phyloP scores from a whole-genome alignment of 2,888 invertebrate genomes.

The Leuctra nigra region DNA sequence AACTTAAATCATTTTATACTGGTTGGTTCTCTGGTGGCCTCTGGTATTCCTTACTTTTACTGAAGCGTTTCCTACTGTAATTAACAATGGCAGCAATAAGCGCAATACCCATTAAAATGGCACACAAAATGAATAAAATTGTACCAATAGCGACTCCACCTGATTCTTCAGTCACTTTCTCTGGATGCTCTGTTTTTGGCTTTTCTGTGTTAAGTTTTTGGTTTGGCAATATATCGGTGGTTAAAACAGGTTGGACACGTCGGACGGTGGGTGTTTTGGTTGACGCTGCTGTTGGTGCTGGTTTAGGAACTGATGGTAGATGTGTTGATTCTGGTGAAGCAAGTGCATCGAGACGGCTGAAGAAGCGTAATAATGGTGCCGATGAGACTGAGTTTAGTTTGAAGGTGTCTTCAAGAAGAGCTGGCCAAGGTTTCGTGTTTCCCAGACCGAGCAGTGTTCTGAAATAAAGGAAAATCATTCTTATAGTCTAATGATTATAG shows the following conservation, averaged over 20 bases:
- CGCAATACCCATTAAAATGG: too few species aligned
- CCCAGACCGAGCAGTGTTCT: conserved; percentile 52
- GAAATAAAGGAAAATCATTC: conserved; percentile 35
- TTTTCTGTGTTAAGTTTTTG: not conserved
- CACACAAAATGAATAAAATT: too few species aligned
- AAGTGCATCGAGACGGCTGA: conserved; percentile 30
- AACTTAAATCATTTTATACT: not conserved
- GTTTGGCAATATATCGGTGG: not conserved
- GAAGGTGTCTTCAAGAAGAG: conserved; percentile 46
- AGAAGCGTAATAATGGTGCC: conserved; percentile 49
- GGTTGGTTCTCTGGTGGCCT: too few species aligned
- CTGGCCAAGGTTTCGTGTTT: conserved; percentile 44
- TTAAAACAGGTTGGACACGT: not conserved
- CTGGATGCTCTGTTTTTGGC: not conserved
- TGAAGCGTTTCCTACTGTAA: not conserved
- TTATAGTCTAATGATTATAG: too few species aligned
- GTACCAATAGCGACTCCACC: not conserved
- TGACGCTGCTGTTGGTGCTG: not conserved
- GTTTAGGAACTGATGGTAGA: not conserved
- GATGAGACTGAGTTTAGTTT: conserved; percentile 45
- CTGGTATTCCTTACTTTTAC: not conserved
- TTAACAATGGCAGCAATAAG: too few species aligned
- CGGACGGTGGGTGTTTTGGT: too few species aligned
- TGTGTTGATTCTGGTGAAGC: not conserved
- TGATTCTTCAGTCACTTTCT: not conserved